These are phyloP conservation scores for Brevipalpus yothersi DNA, from an alignment of 1,140 invertebrate species.

Conservation along the genomic window DNA sequence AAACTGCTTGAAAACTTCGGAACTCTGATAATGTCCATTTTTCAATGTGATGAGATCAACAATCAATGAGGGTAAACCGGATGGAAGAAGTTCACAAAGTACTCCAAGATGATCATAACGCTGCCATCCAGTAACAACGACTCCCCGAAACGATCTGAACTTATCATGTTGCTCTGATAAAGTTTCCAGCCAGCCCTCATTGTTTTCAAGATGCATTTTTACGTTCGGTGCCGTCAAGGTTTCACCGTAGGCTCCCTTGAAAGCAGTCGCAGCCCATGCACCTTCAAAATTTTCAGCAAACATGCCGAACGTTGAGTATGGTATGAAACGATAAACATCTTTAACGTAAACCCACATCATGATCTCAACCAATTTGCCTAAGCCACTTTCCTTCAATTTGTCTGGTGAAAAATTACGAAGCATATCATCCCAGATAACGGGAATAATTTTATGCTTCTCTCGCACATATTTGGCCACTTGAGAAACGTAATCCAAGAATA, in stretches of 20 bases:
- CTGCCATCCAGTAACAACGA: slow-evolving; percentile 42
- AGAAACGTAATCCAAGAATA: slow-evolving; percentile 44
- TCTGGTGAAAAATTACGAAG: slow-evolving; percentile 33
- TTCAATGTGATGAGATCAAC: slow-evolving; percentile 31
- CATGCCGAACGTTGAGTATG: slow-evolving; percentile 40
- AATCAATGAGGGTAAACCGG: slow-evolving; percentile 46
- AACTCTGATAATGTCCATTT: slow-evolving; percentile 33
- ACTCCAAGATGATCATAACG: slow-evolving; percentile 76
- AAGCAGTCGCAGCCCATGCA: slow-evolving; percentile 79
- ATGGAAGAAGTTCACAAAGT: slow-evolving; percentile 59
- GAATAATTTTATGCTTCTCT: slow-evolving; percentile 21
- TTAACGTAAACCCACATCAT: slow-evolving; percentile 44
- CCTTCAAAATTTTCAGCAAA: slow-evolving; percentile 53
- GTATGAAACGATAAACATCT: slow-evolving; percentile 27
- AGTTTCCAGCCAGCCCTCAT: slow-evolving; percentile 36
- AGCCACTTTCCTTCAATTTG: slow-evolving; percentile 25
- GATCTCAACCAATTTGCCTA: slow-evolving; percentile 48
- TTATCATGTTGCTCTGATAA: slow-evolving; percentile 27
- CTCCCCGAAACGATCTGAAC: slow-evolving; percentile 31
- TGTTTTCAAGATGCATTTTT: slow-evolving; percentile 39
- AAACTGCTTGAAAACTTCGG: slow-evolving; percentile 24
- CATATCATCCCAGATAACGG: slow-evolving; percentile 90
- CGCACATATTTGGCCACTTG: slow-evolving; percentile 21
- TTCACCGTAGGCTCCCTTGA: slow-evolving; percentile 55
- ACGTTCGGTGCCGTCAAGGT: slow-evolving; percentile 36